Conservation (phyloP, 1,140 invertebrate species). For the Polypedilum vanderplanki region DNA sequence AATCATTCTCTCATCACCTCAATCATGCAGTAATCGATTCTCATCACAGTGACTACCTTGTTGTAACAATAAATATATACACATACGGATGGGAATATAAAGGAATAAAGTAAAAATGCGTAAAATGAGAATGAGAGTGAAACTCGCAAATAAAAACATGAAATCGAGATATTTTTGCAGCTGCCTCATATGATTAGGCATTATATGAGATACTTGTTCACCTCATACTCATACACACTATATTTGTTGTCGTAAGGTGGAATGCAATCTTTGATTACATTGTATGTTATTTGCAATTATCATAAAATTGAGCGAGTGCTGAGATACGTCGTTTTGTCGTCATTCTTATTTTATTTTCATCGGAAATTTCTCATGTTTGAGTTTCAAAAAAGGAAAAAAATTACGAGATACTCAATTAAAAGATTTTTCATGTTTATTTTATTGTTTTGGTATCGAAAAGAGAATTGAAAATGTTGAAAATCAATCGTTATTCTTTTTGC, state of each 20-base stretch:
- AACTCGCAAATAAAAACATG: background rate
- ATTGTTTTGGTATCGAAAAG: background rate
- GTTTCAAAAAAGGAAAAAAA: background rate
- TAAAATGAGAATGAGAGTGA: constrained; percentile 20
- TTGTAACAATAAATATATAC: background rate
- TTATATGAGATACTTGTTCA: no score
- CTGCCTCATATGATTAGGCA: background rate
- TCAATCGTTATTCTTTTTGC: background rate
- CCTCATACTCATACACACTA: background rate
- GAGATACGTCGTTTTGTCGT: background rate
- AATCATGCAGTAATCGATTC: background rate
- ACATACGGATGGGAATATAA: background rate
- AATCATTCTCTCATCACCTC: background rate
- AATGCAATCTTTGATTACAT: background rate
- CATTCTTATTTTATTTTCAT: background rate
- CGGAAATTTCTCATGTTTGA: background rate
- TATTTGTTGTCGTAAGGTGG: background rate
- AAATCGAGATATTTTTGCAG: background rate
- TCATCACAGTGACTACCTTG: background rate
- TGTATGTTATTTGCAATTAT: constrained; percentile 23
- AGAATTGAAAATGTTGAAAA: background rate
- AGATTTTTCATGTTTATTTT: background rate
- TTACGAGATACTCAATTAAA: background rate
- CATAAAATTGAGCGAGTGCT: background rate
- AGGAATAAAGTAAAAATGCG: background rate